These are phyloP conservation scores for Oxycera nigricornis DNA, from an alignment of 2,888 invertebrate species.

Conservation along the genomic window DNA sequence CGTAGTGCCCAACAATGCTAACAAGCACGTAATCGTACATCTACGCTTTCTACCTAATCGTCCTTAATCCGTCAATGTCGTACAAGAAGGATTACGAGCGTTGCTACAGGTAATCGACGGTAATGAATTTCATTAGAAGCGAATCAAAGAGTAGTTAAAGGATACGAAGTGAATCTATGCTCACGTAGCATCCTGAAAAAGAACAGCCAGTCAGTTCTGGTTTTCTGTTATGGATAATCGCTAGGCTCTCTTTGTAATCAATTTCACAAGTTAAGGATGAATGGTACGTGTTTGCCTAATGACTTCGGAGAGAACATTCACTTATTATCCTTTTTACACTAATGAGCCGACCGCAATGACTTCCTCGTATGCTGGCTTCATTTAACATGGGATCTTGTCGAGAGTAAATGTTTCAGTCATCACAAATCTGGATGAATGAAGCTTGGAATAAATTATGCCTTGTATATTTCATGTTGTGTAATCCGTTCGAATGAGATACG, in stretches of 20 bases:
- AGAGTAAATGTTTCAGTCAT: too few species aligned
- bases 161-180: slow-evolving; percentile 26
- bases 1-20: slow-evolving; percentile 27
- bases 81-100: slow-evolving; percentile 39
- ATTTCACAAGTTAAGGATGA: slow-evolving; percentile 5
- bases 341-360: slow-evolving; percentile 13
- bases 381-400: too few species aligned
- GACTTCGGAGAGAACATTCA: not conserved
- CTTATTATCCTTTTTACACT: slow-evolving; percentile 20
- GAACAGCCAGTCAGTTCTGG: not conserved
- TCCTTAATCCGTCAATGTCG: slow-evolving; percentile 39
- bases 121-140: slow-evolving; percentile 38
- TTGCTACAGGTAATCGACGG: slow-evolving; percentile 39
- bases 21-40: slow-evolving; percentile 38
- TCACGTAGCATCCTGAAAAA: not conserved
- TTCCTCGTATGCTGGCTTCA: not conserved
- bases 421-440: too few species aligned
- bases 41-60: slow-evolving; percentile 32
- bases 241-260: slow-evolving; percentile 15
- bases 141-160: slow-evolving; percentile 39
- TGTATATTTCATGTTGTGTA: too few species aligned
- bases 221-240: slow-evolving; percentile 3
- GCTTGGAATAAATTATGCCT: too few species aligned
- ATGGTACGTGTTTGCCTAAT: not conserved
- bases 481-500: too few species aligned